Conservation (phyloP, 2,888 invertebrate genomes). For the Agrochola litura region DNA sequence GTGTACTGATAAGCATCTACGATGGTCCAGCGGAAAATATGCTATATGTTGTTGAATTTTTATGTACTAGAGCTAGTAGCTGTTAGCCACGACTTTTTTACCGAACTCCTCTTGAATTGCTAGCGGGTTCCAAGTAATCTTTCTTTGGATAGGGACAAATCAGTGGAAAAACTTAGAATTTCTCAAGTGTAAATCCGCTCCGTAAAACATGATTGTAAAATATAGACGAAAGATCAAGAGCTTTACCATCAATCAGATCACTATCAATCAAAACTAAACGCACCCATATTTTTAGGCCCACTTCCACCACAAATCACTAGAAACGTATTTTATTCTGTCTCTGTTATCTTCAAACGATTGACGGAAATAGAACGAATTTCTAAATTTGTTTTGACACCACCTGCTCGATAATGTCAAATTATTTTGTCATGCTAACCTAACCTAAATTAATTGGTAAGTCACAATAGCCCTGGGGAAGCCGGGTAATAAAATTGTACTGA, state of each 20-base stretch:
- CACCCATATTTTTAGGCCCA: background rate
- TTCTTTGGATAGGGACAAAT: background rate
- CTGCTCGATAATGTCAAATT: background rate
- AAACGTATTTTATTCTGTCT: background rate
- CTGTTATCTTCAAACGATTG: background rate
- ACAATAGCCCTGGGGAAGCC: background rate
- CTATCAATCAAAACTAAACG: background rate
- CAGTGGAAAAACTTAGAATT: background rate
- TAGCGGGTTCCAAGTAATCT: background rate
- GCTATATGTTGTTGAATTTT: slow-evolving; percentile 4
- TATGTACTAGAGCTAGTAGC: background rate
- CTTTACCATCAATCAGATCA: background rate
- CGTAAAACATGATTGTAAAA: background rate
- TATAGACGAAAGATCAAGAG: background rate
- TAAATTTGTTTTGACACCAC: background rate
- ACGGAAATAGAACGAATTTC: background rate
- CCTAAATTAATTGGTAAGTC: background rate
- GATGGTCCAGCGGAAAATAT: slow-evolving; percentile 3
- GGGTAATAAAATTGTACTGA: background rate
- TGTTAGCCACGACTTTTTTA: background rate
- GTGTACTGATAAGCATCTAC: slow-evolving; percentile 27
- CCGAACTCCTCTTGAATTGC: background rate
- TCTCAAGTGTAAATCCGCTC: background rate
- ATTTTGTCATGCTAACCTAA: background rate
- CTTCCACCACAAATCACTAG: background rate